Evolutionary conservation across 2,113 vertebrate species (phyloP), one percentile per base, ranked within the genome.

Genomic region (Willisornis vidua): DNA sequence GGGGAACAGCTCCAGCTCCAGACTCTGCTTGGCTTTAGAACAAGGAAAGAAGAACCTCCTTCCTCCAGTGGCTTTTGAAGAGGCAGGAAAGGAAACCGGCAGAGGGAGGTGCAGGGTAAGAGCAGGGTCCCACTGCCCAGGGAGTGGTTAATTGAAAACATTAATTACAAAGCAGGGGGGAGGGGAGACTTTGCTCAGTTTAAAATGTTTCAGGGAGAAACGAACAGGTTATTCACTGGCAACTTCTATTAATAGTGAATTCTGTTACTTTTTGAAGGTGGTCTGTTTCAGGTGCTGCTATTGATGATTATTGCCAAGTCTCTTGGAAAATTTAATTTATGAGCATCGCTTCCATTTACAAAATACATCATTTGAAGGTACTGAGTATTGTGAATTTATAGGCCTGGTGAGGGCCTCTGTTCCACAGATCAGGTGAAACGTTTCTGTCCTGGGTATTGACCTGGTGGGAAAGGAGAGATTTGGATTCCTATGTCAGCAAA

Each of bases 71-170:
- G 33, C 28, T 71, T 83, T 78, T 93, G 48, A 90, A 74, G 59
- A 85, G 72, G 33, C 57, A 72, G 82, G 48, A 86, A 80, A 70
- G n/a, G 43, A 93, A 95, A 71, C 92, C 93, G 93, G 68, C 92
- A 96, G 95, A 96, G 94, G 94, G 91, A 95, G 96, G 58, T 93
- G 18, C 76, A 94, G 93, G 72, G 90, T 90, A 96, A 90, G 94
- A 93, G 82, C 82, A 87, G 89, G 94, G 90, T 91, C 39, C 8
- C 72, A 88, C 57, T 91, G 83, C 51, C 63, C 52, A 52, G 35
- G 39, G 73, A 91, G 54, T 65, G 59, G 28, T 68, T 67, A 91
- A 86, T 85, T 19, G 59, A 62, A 91, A 93, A 46, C 54, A 74
- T 72, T 71, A 87, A 83, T 85, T 94, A 13, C 74, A 88, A 74